A percentile compares a stretch with the other conserved stretches of the same genome.
These are phyloP conservation scores for Gopherus evgoodei DNA, from an alignment of 2,113 vertebrate genomes.

Conservation along the genomic window DNA sequence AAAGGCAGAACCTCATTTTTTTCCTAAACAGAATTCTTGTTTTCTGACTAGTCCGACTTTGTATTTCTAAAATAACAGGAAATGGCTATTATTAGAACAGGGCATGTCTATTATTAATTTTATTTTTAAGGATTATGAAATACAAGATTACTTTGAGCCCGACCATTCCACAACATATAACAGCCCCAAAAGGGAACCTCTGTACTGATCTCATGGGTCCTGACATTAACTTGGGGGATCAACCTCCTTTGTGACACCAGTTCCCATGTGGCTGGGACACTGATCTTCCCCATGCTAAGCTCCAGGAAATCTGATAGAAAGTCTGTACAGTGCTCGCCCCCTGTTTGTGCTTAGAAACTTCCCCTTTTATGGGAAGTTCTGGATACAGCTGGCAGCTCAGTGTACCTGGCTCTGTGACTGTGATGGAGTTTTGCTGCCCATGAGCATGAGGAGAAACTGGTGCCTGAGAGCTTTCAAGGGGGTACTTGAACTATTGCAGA, in stretches of 20 bases:
- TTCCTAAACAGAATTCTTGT: not conserved
- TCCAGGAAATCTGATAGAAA: not conserved
- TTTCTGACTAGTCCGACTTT: not conserved
- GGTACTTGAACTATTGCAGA: not conserved
- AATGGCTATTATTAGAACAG: too few species aligned
- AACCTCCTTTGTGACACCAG: not conserved
- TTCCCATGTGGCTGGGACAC: not conserved
- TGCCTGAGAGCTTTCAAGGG: not conserved
- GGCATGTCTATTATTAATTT: not conserved
- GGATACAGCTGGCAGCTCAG: not conserved
- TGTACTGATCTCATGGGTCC: not conserved
- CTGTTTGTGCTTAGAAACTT: not conserved
- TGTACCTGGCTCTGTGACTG: not conserved
- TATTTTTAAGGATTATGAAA: not conserved
- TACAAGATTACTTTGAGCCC: not conserved
- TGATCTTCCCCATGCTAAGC: not conserved
- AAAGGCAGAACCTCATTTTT: not conserved
- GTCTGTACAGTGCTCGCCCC: not conserved
- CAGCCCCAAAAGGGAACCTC: not conserved
- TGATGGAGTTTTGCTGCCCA: not conserved
- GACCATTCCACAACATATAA: not conserved
- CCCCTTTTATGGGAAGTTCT: not conserved
- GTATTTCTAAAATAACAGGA: not conserved
- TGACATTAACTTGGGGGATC: not conserved
- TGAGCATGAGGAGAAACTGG: not conserved